Evolutionary conservation across 1,140 invertebrate species (phyloP).

Genomic region (Cardiocondyla obscurior): DNA sequence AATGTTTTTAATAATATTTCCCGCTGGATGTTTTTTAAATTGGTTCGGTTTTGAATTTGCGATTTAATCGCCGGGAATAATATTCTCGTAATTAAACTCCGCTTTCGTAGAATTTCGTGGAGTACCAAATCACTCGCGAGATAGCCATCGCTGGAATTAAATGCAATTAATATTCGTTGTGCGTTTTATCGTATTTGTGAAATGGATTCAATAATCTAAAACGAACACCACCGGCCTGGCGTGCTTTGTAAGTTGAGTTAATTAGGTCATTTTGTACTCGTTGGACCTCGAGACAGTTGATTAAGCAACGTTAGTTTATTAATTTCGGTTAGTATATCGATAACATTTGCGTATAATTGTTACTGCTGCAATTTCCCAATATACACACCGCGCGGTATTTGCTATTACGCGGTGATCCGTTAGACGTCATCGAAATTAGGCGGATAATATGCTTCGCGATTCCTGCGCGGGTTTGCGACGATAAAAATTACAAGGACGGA

Average conservation of each 20-base stretch:
- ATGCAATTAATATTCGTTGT: slow-evolving; percentile 54
- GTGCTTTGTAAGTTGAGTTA: slow-evolving; percentile 38
- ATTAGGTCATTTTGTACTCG: slow-evolving; percentile 36
- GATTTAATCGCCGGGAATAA: slow-evolving; percentile 51
- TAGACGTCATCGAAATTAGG: neutral
- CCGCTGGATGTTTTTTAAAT: slow-evolving; percentile 19
- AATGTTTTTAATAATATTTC: slow-evolving; percentile 48
- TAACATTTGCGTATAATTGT: neutral
- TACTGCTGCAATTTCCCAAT: neutral
- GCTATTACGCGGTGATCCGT: too few species aligned
- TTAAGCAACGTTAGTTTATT: slow-evolving; percentile 33
- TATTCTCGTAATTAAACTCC: slow-evolving; percentile 52
- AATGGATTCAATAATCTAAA: slow-evolving; percentile 51
- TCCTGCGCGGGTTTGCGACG: neutral
- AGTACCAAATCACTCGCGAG: slow-evolving; percentile 33
- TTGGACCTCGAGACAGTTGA: slow-evolving; percentile 31
- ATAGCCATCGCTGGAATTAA: slow-evolving; percentile 48
- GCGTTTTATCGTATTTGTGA: slow-evolving; percentile 46
- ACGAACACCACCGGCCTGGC: neutral
- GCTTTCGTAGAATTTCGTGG: slow-evolving; percentile 27
- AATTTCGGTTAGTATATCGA: neutral
- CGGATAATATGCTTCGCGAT: neutral
- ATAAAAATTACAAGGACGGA: slow-evolving; percentile 16
- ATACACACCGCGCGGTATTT: neutral
- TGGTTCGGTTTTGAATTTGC: slow-evolving; percentile 35